Evolutionary conservation across 2,888 invertebrate species (phyloP), one percentile per base, ranked within the genome.

Genomic region (Bellardia bayeri): DNA sequence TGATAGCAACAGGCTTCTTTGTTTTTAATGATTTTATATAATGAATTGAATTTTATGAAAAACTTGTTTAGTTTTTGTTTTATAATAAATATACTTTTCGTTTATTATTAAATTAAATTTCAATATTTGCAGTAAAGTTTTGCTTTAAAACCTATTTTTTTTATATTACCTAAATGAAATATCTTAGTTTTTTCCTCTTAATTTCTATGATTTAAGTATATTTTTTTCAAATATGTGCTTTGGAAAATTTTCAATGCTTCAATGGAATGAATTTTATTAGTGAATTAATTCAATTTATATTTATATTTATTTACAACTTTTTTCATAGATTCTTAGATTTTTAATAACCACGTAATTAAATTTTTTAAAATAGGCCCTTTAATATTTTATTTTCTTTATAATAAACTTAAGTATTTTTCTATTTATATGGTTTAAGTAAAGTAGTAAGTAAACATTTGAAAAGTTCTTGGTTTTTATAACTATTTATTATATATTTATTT

Each of bases 261-360:
- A 85, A 88, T 82, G 88, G 89, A 85, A 89, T 89, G 89, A 88
- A 79, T 72, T 88, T 89, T 88, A 85, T 82, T 81, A 79, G 74
- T 76, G 64, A 72, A 51, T 84, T 79, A 75, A 85, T 78, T 86
- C 58, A 75, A 49, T 37, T 63, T n/a, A 76, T 84, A 69, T 8
- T 54, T 16, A 16, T 54, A 56, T 9, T 66, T 64, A 61, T 86
- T 88, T 88, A 74, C 54, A 61, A 76, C 23, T 75, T 86, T 85
- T 80, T 87, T 75, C 74, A 74, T 87, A 87, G 87, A 85, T 69
- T 74, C 11, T 85, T 87, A 87, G 87, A 87, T 56, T 79, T 80
- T 69, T 56, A 61, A 79, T 75, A 86, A 83, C 64, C 80, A 86
- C 75, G 40, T 58, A 58, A 9, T 69, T 51, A 23, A 68, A 40